Evolutionary conservation across 2,888 invertebrate genomes (phyloP).

Genomic region (Aelia acuminata): DNA sequence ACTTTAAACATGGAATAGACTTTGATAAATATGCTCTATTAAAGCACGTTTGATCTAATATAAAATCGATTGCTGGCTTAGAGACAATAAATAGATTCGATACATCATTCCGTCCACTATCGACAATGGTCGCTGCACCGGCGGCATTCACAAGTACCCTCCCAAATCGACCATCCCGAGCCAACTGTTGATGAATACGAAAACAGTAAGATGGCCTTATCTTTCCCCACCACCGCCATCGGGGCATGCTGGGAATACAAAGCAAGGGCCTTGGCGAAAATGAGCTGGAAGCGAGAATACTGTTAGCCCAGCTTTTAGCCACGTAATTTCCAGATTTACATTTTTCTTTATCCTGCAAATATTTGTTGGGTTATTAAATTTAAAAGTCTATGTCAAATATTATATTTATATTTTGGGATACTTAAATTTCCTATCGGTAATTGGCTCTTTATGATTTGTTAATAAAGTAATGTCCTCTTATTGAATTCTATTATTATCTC

Average conservation of each 20-base stretch:
- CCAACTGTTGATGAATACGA: conserved; percentile 28
- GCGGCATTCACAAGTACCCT: background rate
- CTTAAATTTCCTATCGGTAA: background rate
- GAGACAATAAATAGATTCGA: conserved; percentile 21
- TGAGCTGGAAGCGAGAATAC: background rate
- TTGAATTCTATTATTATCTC: too few relatives aligned
- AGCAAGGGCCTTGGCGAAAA: background rate
- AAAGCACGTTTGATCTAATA: background rate
- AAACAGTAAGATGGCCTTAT: conserved; percentile 28
- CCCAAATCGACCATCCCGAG: background rate
- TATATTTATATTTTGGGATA: background rate
- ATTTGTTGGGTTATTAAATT: background rate
- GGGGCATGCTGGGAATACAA: background rate
- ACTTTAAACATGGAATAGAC: too few relatives aligned
- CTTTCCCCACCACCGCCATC: background rate
- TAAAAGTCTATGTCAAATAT: background rate
- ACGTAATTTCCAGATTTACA: background rate
- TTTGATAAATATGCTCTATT: background rate
- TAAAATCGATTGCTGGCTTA: background rate
- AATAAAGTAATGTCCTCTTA: too few relatives aligned
- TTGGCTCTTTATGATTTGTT: background rate
- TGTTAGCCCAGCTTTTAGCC: background rate
- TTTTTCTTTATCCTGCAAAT: background rate
- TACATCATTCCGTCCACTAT: background rate
- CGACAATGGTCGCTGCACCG: background rate